These are phyloP conservation scores for Cataglyphis altisquamis DNA, from an alignment of 2,888 invertebrate species.

Conservation along the genomic window DNA sequence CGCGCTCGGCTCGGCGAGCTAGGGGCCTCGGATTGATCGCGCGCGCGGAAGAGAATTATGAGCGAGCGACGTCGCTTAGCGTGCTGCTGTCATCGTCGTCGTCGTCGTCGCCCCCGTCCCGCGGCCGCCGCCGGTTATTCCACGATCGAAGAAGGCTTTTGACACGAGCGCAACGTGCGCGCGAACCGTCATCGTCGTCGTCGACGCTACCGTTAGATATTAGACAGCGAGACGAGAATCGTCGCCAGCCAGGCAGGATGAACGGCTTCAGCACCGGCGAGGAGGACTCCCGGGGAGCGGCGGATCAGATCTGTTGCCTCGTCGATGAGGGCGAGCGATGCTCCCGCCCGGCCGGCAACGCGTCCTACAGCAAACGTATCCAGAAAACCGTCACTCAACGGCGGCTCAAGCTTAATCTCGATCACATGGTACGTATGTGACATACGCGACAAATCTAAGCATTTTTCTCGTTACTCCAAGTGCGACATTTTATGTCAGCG, in stretches of 20 bases:
- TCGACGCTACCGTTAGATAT: neutral
- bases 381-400: slow-evolving; percentile 98
- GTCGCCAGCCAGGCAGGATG: slow-evolving; percentile 86
- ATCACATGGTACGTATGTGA: slow-evolving; percentile 89
- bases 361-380: slow-evolving; percentile 98
- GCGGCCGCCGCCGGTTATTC: slow-evolving; percentile 7
- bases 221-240: neutral
- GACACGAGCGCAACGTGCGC: slow-evolving; percentile 27
- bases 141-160: slow-evolving; percentile 16
- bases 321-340: slow-evolving; percentile 96
- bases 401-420: slow-evolving; percentile 95
- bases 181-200: slow-evolving; percentile 20
- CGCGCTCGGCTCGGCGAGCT: slow-evolving; percentile 20
- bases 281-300: slow-evolving; percentile 95
- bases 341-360: slow-evolving; percentile 95
- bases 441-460: too few relatives aligned
- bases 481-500: too few relatives aligned
- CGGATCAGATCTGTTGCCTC: slow-evolving; percentile 96
- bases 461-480: too few relatives aligned
- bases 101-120: slow-evolving; percentile 8
- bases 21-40: slow-evolving; percentile 9
- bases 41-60: slow-evolving; percentile 23
- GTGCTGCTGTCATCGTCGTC: neutral
- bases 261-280: slow-evolving; percentile 97
- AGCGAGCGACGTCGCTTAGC: neutral